These are phyloP conservation scores for Dendrolimus houi DNA, from an alignment of 2,888 invertebrate species.

Conservation along the genomic window DNA sequence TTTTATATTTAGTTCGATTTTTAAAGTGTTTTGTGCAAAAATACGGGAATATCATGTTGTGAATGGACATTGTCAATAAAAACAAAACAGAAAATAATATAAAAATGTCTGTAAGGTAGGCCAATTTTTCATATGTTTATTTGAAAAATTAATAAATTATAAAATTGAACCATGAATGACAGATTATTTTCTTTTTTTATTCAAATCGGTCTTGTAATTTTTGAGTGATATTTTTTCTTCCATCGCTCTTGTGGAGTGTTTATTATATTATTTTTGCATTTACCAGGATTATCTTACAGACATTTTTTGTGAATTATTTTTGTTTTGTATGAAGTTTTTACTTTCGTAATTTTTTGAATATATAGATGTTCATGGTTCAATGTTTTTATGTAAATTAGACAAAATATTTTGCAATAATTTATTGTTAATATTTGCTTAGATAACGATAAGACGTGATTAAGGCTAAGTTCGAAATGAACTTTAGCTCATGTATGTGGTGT, in stretches of 20 bases:
- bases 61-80: conserved; percentile 44
- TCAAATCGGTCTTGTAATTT: conserved; percentile 4
- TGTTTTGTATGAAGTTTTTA: conserved; percentile 6
- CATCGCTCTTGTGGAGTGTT: not conserved
- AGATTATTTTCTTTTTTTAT: conserved; percentile 16
- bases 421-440: not conserved
- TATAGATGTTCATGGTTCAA: conserved; percentile 64
- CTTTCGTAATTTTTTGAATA: not conserved
- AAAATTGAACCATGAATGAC: conserved; percentile 67
- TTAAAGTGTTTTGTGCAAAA: conserved; percentile 17
- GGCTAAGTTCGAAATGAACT: too few species aligned
- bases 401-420: not conserved
- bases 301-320: conserved; percentile 46
- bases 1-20: not conserved
- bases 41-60: conserved; percentile 59
- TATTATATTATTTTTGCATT: conserved; percentile 5
- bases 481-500: too few species aligned
- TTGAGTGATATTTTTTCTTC: not conserved
- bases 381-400: conserved; percentile 1
- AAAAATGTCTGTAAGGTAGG: conserved; percentile 76
- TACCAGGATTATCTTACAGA: conserved; percentile 64
- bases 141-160: conserved; percentile 24
- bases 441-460: too few species aligned
- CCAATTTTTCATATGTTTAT: conserved; percentile 45
- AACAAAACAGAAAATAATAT: conserved; percentile 14